These are phyloP conservation scores for Podiceps cristatus DNA, from an alignment of 2,113 vertebrate genomes.

Conservation along the genomic window DNA sequence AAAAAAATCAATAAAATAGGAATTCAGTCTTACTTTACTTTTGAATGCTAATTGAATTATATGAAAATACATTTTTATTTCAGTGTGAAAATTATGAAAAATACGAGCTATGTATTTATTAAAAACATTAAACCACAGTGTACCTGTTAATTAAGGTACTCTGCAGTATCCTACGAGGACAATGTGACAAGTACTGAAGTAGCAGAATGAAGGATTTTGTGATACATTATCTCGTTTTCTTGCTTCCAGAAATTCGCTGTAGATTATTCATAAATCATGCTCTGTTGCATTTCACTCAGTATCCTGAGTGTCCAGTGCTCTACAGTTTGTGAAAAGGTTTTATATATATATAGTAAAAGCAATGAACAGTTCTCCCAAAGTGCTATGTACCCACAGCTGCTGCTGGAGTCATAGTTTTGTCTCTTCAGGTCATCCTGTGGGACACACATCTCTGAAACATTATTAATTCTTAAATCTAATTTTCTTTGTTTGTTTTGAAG, in stretches of 20 bases:
- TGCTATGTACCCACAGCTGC: neutral
- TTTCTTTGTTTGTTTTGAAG: neutral
- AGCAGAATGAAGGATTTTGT: neutral
- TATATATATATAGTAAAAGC: neutral
- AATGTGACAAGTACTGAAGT: neutral
- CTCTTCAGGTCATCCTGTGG: neutral
- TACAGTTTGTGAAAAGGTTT: neutral
- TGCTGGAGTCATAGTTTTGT: neutral
- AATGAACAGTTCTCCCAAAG: fast-evolving
- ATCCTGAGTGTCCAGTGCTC: neutral
- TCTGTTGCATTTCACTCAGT: neutral
- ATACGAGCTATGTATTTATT: neutral
- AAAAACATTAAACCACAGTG: neutral
- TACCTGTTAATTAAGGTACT: neutral
- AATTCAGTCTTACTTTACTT: neutral
- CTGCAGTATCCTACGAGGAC: neutral
- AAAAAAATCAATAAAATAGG: neutral
- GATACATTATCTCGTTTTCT: neutral
- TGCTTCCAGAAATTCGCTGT: neutral
- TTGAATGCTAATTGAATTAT: neutral
- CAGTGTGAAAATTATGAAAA: neutral
- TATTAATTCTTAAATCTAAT: neutral
- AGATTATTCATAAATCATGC: neutral
- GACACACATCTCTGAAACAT: neutral
- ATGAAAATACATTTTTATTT: neutral